These are phyloP conservation scores for Lepidostoma basale DNA, from an alignment of 1,140 invertebrate genomes.

Conservation along the genomic window DNA sequence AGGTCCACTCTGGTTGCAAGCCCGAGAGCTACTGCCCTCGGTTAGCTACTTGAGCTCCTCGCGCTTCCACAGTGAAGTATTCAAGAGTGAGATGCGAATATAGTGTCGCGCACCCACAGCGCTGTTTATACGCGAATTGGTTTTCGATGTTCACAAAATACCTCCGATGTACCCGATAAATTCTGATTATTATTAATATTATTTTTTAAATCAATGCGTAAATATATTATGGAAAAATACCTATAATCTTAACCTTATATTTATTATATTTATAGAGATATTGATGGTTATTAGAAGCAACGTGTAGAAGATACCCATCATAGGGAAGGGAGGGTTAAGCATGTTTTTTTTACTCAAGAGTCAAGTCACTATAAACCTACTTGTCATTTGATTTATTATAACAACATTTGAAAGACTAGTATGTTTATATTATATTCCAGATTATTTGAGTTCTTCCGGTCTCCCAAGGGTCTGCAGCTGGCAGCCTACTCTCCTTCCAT, in stretches of 20 bases:
- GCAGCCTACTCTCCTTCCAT: constrained; percentile 54
- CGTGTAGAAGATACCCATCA: no score
- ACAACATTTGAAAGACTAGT: not conserved
- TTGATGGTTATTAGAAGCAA: no score
- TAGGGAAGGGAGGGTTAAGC: not conserved
- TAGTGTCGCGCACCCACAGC: no score
- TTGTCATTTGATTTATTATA: not conserved
- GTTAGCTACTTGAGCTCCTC: not conserved
- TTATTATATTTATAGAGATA: not conserved
- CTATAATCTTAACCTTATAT: not conserved
- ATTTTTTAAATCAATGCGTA: no score
- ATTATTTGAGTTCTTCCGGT: constrained; percentile 66
- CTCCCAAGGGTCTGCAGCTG: constrained; percentile 51
- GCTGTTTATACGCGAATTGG: no score
- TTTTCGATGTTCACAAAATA: no score
- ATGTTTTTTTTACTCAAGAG: not conserved
- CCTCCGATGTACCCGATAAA: no score
- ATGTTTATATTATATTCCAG: constrained; percentile 48
- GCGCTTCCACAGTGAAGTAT: no score
- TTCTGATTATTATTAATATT: no score
- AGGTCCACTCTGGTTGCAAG: no score
- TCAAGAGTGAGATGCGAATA: no score
- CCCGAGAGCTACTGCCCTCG: not conserved
- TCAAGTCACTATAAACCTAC: not conserved
- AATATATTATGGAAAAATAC: no score